phyloP scores from a whole-genome alignment of 1,140 invertebrate species.

The Ceratosolen fusciceps region DNA sequence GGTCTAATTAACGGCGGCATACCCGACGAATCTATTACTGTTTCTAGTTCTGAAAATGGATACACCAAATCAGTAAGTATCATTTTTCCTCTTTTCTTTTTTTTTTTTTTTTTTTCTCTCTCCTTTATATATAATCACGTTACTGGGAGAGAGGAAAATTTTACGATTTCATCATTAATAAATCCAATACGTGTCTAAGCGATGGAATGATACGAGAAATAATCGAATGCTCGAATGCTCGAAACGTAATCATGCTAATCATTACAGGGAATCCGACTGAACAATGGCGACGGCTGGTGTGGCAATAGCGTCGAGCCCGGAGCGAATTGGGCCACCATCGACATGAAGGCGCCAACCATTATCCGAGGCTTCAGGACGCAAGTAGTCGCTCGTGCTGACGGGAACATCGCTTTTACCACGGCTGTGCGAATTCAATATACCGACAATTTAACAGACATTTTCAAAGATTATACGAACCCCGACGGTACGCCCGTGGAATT shows the following conservation, averaged over 20 bases:
- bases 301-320: conserved; percentile 87
- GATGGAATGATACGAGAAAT: no score
- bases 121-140: no score
- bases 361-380: conserved; percentile 91
- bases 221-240: no score
- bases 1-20: conserved; percentile 91
- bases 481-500: conserved; percentile 95
- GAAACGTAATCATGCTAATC: no score
- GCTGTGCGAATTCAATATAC: conserved; percentile 90
- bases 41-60: conserved; percentile 85
- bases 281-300: conserved; percentile 90
- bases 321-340: conserved; percentile 89
- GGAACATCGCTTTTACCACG: conserved; percentile 87
- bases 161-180: no score
- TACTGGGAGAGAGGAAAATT: no score
- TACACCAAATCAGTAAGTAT: conserved; percentile 86
- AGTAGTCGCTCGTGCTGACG: conserved; percentile 84
- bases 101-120: no score
- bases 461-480: conserved; percentile 92
- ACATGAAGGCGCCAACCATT: conserved; percentile 91
- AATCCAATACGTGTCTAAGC: no score
- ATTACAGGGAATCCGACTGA: conserved; percentile 82
- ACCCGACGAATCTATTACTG: conserved; percentile 89
- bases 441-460: conserved; percentile 89
- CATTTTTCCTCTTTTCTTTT: no score